Percentiles rank a stretch among this genome's conserved stretches.
These are phyloP conservation scores for Andrena trimmerana DNA, from an alignment of 2,888 invertebrate species.

Conservation along the genomic window DNA sequence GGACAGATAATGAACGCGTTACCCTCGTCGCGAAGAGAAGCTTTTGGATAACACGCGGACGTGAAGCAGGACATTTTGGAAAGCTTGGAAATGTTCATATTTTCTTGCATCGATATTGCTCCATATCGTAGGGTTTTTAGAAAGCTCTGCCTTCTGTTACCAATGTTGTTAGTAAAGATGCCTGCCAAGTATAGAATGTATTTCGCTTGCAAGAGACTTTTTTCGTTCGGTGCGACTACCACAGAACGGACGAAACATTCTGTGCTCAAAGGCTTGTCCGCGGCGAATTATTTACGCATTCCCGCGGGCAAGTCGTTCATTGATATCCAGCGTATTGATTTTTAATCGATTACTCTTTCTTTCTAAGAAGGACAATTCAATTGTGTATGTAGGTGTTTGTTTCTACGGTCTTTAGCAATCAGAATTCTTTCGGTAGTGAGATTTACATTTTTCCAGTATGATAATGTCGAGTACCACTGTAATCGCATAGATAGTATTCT, in stretches of 20 bases:
- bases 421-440: slow-evolving; percentile 31
- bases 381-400: slow-evolving; percentile 44
- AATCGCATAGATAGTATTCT: slow-evolving; percentile 34
- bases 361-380: slow-evolving; percentile 22
- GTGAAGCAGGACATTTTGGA: slow-evolving; percentile 47
- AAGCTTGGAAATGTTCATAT: slow-evolving; percentile 67
- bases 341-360: slow-evolving; percentile 29
- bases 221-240: slow-evolving; percentile 11
- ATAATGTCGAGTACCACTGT: slow-evolving; percentile 40
- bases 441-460: slow-evolving; percentile 26
- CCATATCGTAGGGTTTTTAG: slow-evolving; percentile 72
- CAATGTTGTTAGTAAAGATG: slow-evolving; percentile 69
- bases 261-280: slow-evolving; percentile 35
- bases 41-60: slow-evolving; percentile 25
- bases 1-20: slow-evolving; percentile 50
- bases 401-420: slow-evolving; percentile 31
- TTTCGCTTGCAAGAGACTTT: slow-evolving; percentile 33
- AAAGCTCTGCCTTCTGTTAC: slow-evolving; percentile 71
- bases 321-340: slow-evolving; percentile 39
- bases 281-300: slow-evolving; percentile 26
- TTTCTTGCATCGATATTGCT: slow-evolving; percentile 70
- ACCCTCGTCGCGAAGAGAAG: slow-evolving; percentile 64
- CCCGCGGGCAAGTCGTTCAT: slow-evolving; percentile 21
- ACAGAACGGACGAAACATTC: slow-evolving; percentile 27
- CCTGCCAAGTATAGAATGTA: slow-evolving; percentile 50